Base-by-base conservation (phyloP, 2,888 invertebrate genomes). In the Augiades crinisus region DNA sequence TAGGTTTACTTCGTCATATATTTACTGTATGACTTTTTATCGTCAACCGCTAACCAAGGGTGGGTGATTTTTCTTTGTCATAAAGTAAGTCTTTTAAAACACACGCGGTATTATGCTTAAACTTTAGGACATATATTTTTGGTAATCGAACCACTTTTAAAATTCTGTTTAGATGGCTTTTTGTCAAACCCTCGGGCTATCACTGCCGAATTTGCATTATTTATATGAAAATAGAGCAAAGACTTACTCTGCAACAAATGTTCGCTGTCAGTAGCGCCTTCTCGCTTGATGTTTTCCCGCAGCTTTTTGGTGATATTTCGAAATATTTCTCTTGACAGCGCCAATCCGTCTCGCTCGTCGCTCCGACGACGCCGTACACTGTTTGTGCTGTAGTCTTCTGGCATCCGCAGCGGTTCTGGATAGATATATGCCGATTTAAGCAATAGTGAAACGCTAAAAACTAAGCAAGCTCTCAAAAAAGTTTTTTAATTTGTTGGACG, bases 281-380 rank as follows among this genome's bases (percentile, higher is more conserved):
- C 90, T 55, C 80, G 77, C 61, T 80, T 82, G 73, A 90, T 88
- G 68, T 83, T 90, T 72, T 90, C 88, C 22, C 89, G 78, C 19
- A 90, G 81, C 60, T 90, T 88, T 72, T 89, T 86, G 54, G 87
- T 87, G 76, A 90, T 89, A 66, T 90, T 90, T 68, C 85, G 81
- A 74, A 90, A 90, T 77, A 90, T 90, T 65, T 90, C 89, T 59
- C 85, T 79, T 59, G 90, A 90, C 64, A 90, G 67, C 43, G 90
- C 88, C 55, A 90, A 80, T 61, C 81, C 86, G 67, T 89, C 88
- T 62, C 77, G 86, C 52, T 83, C 85, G 63, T 83, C 82, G 64
- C 81, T 81, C 57, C 83, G 78, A 46, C 84, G 80, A 47, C 78
- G 78, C 47, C 84, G 77, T 54, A 77, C 65, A 55, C 77, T 78